phyloP scores from a whole-genome alignment of 2,113 vertebrate species.

The Vireo altiloquus region DNA sequence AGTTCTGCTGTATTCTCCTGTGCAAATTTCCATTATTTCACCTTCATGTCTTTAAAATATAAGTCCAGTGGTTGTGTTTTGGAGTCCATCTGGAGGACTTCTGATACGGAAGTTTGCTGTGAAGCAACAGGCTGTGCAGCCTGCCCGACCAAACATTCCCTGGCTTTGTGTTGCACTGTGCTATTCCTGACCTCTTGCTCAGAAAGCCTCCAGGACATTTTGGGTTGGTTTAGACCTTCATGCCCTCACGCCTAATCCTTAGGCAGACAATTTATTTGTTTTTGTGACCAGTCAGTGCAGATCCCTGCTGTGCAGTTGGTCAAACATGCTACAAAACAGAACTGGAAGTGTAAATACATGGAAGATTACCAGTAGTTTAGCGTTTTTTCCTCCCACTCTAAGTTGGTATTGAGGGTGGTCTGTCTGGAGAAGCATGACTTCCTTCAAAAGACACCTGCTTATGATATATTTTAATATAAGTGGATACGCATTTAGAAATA shows the following conservation, averaged over 20 bases:
- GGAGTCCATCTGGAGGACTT: not conserved
- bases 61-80: not conserved
- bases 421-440: not conserved
- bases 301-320: not conserved
- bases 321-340: not conserved
- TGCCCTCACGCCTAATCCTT: not conserved
- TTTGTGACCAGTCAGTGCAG: not conserved
- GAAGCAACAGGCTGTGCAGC: not conserved
- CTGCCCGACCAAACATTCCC: fast-evolving
- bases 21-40: not conserved
- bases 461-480: not conserved
- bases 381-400: not conserved
- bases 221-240: not conserved
- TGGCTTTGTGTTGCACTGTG: not conserved
- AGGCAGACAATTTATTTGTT: not conserved
- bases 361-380: not conserved
- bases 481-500: not conserved
- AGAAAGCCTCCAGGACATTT: not conserved
- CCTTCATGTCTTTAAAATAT: not conserved
- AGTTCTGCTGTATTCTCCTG: not conserved
- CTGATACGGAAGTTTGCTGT: not conserved
- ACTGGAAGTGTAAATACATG: not conserved
- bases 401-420: not conserved
- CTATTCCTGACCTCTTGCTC: not conserved
- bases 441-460: not conserved